Conservation (phyloP, 2,888 invertebrate species). For the Thalpophila matura region DNA sequence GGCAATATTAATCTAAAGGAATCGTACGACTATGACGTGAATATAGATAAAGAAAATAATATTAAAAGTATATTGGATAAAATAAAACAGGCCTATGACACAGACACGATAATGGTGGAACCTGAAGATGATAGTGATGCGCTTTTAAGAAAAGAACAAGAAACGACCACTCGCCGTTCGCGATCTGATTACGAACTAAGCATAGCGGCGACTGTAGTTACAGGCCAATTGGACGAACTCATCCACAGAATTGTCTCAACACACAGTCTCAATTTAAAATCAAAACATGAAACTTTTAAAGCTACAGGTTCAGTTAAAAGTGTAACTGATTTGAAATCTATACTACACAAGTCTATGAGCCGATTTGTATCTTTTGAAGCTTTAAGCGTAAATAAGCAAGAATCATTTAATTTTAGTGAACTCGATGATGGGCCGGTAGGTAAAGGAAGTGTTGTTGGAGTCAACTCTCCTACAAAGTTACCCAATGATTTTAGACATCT, state of each 20-base stretch:
- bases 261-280: constrained; percentile 47
- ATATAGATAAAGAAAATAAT: constrained; percentile 71
- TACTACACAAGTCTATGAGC: constrained; percentile 60
- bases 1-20: constrained; percentile 73
- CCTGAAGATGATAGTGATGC: constrained; percentile 64
- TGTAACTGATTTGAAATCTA: constrained; percentile 62
- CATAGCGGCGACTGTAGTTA: constrained; percentile 66
- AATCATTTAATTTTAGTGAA: constrained; percentile 64
- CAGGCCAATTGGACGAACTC: constrained; percentile 70
- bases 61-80: constrained; percentile 69
- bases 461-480: constrained; percentile 42
- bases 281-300: constrained; percentile 13
- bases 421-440: constrained; percentile 64
- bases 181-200: constrained; percentile 68
- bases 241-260: constrained; percentile 68
- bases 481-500: constrained; percentile 52
- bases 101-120: constrained; percentile 70
- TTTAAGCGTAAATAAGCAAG: constrained; percentile 15
- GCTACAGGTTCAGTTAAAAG: constrained; percentile 38
- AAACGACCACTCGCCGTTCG: constrained; percentile 60
- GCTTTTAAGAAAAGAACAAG: constrained; percentile 44
- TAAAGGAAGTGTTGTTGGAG: constrained; percentile 54
- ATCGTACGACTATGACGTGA: constrained; percentile 62
- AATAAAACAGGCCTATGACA: constrained; percentile 72
- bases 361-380: constrained; percentile 41